phyloP scores from a whole-genome alignment of 2,113 vertebrate genomes.

The Orientallactaga bullata region DNA sequence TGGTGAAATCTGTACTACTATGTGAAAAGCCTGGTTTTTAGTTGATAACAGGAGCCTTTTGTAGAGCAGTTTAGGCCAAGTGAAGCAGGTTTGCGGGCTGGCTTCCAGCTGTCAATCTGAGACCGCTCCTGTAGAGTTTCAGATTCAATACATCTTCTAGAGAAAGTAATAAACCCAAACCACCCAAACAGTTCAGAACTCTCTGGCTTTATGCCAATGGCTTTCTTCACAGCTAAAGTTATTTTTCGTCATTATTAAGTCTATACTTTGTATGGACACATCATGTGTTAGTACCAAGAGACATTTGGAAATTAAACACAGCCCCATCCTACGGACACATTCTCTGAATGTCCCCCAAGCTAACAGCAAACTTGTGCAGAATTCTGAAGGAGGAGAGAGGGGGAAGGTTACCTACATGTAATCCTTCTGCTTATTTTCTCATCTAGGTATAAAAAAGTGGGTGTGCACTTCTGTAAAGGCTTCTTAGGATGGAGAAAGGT shows the following conservation, averaged over 20 bases:
- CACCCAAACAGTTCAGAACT: slow-evolving; percentile 43
- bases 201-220: background rate
- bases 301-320: slow-evolving; percentile 19
- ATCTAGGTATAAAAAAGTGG: background rate
- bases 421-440: background rate
- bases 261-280: too few relatives aligned
- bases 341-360: background rate
- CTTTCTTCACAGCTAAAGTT: background rate
- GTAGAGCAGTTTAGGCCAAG: background rate
- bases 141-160: background rate
- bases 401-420: background rate
- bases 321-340: background rate
- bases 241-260: background rate
- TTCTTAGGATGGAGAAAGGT: background rate
- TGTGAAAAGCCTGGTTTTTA: background rate
- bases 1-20: background rate
- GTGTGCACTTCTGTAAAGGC: slow-evolving; percentile 4
- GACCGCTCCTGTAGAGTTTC: background rate
- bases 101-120: background rate
- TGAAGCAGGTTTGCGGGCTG: background rate
- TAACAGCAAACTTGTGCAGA: background rate
- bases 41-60: background rate
- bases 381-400: background rate
- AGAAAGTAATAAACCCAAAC: background rate
- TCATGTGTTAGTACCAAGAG: background rate